phyloP scores from a whole-genome alignment of 2,113 vertebrate species.

The Centropus bengalensis region DNA sequence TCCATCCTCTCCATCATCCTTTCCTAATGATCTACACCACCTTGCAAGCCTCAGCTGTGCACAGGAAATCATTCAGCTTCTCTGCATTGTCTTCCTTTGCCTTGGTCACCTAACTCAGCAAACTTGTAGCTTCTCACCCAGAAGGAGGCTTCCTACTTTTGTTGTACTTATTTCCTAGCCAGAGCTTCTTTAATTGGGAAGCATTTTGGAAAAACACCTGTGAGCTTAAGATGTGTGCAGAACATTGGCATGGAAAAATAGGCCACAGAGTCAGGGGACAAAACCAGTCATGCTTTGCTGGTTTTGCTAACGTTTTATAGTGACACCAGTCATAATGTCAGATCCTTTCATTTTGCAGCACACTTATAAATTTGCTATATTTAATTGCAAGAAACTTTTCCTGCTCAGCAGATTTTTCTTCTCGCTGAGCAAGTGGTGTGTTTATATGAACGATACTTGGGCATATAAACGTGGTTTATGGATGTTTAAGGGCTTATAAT shows the following conservation, averaged over 20 bases:
- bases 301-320: background rate
- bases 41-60: background rate
- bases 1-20: background rate
- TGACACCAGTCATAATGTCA: background rate
- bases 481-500: constrained; percentile 25
- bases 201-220: background rate
- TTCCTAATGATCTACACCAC: background rate
- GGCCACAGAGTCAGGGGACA: background rate
- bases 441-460: background rate
- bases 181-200: no score
- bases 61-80: constrained; percentile 33
- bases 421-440: background rate
- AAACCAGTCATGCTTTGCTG: background rate
- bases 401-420: constrained; percentile 45
- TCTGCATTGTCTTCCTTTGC: constrained; percentile 48
- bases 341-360: constrained; percentile 8
- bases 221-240: background rate
- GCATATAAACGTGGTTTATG: background rate
- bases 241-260: background rate
- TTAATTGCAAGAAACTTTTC: background rate
- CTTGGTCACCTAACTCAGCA: background rate
- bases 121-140: background rate
- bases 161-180: no score
- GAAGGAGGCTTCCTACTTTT: constrained; percentile 58
- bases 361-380: background rate